A percentile compares a stretch with the other conserved stretches of the same genome.
Evolutionary conservation across 2,113 vertebrate species (phyloP).

Genomic region (Amphiprion percula): DNA sequence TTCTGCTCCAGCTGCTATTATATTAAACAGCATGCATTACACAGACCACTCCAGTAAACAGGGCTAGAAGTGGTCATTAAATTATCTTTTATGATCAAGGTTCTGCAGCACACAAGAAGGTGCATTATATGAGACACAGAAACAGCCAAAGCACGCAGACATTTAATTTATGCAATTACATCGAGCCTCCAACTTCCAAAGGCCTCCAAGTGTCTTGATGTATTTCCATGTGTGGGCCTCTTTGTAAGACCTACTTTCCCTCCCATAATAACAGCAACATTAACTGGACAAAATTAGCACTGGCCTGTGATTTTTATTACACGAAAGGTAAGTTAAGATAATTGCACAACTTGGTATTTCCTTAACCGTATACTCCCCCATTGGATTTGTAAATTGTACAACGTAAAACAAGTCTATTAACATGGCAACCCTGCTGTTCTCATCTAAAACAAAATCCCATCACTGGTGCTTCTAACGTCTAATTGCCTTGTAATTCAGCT

Average conservation of each 20-base stretch:
- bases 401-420: background rate
- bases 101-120: conserved; percentile 26
- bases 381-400: conserved; percentile 11
- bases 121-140: conserved; percentile 22
- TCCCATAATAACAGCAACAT: conserved; percentile 5
- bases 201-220: conserved; percentile 25
- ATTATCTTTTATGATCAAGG: conserved; percentile 31
- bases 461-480: conserved; percentile 17
- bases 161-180: conserved; percentile 48
- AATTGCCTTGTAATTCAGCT: conserved; percentile 30
- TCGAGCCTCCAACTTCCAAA: conserved; percentile 33
- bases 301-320: conserved; percentile 25
- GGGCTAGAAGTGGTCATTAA: conserved; percentile 10
- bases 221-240: conserved; percentile 28
- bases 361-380: conserved; percentile 41
- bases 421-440: conserved; percentile 28
- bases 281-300: conserved; percentile 19
- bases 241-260: conserved; percentile 20
- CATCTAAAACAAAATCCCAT: conserved; percentile 17
- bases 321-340: conserved; percentile 25
- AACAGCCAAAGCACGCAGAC: conserved; percentile 16
- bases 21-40: background rate
- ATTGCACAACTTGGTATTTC: conserved; percentile 42
- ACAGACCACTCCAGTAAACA: conserved; percentile 18
- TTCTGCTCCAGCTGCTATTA: background rate